Evolutionary conservation across 2,113 vertebrate genomes (phyloP).

Genomic region (Paraplagusia blochii): DNA sequence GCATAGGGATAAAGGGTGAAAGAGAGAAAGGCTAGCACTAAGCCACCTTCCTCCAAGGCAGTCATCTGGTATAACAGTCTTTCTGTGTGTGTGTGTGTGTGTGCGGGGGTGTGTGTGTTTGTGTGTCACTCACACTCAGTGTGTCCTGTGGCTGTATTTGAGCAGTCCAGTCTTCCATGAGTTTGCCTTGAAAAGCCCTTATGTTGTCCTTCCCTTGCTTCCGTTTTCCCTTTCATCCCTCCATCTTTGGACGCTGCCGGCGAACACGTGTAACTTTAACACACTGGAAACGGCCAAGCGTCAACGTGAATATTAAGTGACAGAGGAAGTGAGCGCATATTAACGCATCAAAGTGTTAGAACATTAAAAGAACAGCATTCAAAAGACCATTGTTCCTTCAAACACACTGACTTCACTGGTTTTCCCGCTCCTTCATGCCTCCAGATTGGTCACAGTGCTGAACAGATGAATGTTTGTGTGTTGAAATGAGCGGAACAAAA

Average conservation of each 20-base stretch:
- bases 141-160: constrained; percentile 46
- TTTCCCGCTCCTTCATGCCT: neutral
- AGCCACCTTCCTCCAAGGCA: constrained; percentile 58
- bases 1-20: constrained; percentile 13
- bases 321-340: neutral
- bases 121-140: neutral
- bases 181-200: constrained; percentile 47
- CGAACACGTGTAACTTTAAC: constrained; percentile 9
- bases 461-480: no score
- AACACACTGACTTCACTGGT: no score
- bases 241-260: constrained; percentile 7
- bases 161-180: constrained; percentile 53
- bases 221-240: neutral
- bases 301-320: neutral
- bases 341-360: neutral
- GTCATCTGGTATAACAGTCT: constrained; percentile 54
- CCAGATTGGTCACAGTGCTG: no score
- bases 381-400: neutral
- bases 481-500: no score
- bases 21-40: constrained; percentile 27
- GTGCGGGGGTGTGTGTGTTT: constrained; percentile 21
- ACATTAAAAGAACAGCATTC: neutral
- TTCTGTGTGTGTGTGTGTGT: constrained; percentile 29
- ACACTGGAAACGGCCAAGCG: neutral
- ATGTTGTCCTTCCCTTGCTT: constrained; percentile 39